phyloP scores from a whole-genome alignment of 2,888 invertebrate species.

The Lutraria lutraria region DNA sequence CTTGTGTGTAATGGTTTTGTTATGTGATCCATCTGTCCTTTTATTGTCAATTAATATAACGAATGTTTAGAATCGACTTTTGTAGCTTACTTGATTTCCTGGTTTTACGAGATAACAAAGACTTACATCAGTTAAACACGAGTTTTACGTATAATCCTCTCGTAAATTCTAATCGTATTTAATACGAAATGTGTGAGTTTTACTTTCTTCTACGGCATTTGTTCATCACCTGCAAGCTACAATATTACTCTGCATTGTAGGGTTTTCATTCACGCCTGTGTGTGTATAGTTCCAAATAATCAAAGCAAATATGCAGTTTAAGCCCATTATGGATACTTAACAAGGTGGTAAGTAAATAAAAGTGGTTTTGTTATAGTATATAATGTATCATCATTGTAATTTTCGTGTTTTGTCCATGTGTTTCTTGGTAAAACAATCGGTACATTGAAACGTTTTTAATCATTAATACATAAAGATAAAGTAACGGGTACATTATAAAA shows the following conservation, averaged over 20 bases:
- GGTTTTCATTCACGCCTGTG: not conserved
- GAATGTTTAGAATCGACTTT: not conserved
- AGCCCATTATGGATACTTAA: conserved; percentile 13
- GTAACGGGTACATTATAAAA: no score
- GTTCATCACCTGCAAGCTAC: not conserved
- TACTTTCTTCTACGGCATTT: not conserved
- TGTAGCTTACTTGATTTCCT: conserved; percentile 15
- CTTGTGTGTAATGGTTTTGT: conserved; percentile 19
- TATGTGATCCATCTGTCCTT: conserved; percentile 28
- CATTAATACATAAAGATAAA: not conserved
- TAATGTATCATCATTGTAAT: not conserved
- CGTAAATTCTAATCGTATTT: conserved; percentile 15
- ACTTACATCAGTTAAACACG: not conserved
- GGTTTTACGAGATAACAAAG: conserved; percentile 1
- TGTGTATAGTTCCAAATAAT: not conserved
- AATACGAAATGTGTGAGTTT: conserved; percentile 11
- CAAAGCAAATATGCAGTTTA: not conserved
- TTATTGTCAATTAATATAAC: conserved; percentile 25
- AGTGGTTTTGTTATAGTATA: not conserved
- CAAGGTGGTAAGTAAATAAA: not conserved
- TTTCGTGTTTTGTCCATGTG: not conserved
- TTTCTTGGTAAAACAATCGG: not conserved
- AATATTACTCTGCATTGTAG: not conserved
- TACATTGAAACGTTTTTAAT: not conserved
- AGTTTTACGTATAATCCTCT: not conserved